These are phyloP conservation scores for Girardinus metallicus DNA, from an alignment of 2,797 vertebrate genomes.

Conservation along the genomic window DNA sequence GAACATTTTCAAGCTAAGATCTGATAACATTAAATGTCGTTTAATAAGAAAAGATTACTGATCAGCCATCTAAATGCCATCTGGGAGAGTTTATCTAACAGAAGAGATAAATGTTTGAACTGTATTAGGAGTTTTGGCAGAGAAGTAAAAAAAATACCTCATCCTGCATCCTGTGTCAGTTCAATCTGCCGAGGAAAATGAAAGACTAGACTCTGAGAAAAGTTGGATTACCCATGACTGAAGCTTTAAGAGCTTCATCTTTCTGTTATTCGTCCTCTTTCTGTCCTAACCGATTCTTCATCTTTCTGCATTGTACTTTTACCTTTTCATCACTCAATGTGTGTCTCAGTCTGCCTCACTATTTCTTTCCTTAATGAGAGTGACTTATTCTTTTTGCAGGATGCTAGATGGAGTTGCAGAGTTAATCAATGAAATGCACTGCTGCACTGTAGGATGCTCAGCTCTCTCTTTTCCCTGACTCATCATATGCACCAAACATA, in stretches of 20 bases:
- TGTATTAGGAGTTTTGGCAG: slow-evolving; percentile 26
- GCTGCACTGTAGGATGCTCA: slow-evolving; percentile 56
- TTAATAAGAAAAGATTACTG: slow-evolving; percentile 29
- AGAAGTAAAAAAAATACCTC: slow-evolving; percentile 12
- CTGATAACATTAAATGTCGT: slow-evolving; percentile 22
- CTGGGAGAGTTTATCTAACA: slow-evolving; percentile 13
- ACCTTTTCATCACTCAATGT: background rate
- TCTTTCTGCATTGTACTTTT: slow-evolving; percentile 7
- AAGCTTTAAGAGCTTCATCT: slow-evolving; percentile 46
- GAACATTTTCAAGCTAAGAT: slow-evolving; percentile 20
- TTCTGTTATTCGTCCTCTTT: slow-evolving; percentile 7
- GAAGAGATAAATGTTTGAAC: slow-evolving; percentile 1
- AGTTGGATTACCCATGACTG: slow-evolving; percentile 49
- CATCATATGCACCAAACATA: background rate
- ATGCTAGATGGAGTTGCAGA: slow-evolving; percentile 55
- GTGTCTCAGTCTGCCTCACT: slow-evolving; percentile 9
- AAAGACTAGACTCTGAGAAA: slow-evolving; percentile 31
- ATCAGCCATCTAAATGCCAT: slow-evolving; percentile 5
- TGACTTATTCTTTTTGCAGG: slow-evolving; percentile 53
- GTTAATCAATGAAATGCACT: slow-evolving; percentile 74
- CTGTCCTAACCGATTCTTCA: slow-evolving; percentile 8
- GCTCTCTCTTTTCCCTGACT: background rate
- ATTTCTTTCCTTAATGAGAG: slow-evolving; percentile 55
- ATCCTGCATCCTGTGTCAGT: slow-evolving; percentile 12
- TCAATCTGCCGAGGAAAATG: slow-evolving; percentile 47